Percentiles rank a stretch among this genome's conserved stretches.
These are phyloP conservation scores for Ginglymostoma cirratum DNA, from an alignment of 2,113 vertebrate species.

Conservation along the genomic window DNA sequence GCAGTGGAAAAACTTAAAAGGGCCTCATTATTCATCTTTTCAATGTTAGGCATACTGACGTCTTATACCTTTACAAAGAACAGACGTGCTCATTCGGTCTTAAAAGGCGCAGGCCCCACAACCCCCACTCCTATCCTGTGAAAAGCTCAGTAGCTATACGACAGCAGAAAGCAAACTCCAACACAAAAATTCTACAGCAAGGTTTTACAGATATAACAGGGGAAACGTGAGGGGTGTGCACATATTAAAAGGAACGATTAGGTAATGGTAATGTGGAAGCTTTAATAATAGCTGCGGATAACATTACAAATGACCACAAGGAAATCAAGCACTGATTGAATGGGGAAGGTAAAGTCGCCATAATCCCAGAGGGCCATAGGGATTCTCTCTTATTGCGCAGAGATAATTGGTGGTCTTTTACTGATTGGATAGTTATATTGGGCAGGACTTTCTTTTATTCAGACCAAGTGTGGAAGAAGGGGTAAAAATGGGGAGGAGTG, in stretches of 20 bases:
- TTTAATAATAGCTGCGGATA: background rate
- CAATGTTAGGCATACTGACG: background rate
- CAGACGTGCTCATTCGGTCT: background rate
- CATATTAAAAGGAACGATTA: background rate
- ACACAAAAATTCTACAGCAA: background rate
- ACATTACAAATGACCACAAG: background rate
- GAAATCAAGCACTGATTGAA: background rate
- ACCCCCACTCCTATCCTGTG: background rate
- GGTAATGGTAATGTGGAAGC: background rate
- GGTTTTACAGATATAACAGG: background rate
- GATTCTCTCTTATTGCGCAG: too few species aligned
- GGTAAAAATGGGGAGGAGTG: too few species aligned
- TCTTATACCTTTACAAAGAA: background rate
- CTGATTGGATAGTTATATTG: too few species aligned
- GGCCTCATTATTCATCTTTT: background rate
- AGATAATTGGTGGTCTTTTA: too few species aligned
- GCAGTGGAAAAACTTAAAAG: background rate
- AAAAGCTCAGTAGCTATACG: background rate
- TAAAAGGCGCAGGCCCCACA: background rate
- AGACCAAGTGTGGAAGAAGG: too few species aligned
- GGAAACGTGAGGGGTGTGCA: too few species aligned
- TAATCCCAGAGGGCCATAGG: too few species aligned
- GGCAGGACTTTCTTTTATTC: too few species aligned
- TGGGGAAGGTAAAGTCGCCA: too few species aligned
- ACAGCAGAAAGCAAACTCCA: background rate